A percentile compares a stretch with the other conserved stretches of the same genome.
Evolutionary conservation across 2,797 vertebrate species (phyloP).

Genomic region (Leucoraja ocellata): DNA sequence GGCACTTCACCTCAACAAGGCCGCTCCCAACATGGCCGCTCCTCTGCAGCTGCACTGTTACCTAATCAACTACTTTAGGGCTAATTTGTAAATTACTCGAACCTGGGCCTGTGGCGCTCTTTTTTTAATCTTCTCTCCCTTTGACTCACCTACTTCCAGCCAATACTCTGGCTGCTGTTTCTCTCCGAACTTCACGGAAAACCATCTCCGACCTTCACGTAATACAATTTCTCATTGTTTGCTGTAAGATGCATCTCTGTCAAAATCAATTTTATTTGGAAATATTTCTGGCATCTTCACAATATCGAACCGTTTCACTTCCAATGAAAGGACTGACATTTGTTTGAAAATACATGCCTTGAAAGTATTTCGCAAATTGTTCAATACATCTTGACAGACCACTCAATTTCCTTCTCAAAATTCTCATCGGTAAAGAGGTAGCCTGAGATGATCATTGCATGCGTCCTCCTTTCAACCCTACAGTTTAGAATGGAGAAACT

Average conservation of each 20-base stretch:
- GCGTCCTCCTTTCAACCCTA: background rate
- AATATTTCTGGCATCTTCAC: background rate
- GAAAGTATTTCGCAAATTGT: background rate
- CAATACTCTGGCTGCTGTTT: too few species aligned
- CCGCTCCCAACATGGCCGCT: too few species aligned
- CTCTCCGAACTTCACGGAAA: too few species aligned
- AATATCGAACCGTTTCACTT: slow-evolving; percentile 8
- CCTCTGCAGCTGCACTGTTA: too few species aligned
- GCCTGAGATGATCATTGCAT: background rate
- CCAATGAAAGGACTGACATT: background rate
- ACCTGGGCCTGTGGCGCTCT: too few species aligned
- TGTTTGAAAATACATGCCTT: slow-evolving; percentile 24
- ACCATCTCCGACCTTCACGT: too few species aligned
- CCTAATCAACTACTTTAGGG: too few species aligned
- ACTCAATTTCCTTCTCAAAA: background rate
- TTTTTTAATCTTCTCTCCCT: too few species aligned
- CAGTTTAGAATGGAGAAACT: background rate
- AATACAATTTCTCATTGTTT: background rate
- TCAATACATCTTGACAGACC: background rate
- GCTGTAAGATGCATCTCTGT: background rate
- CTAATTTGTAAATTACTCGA: too few species aligned
- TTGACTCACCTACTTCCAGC: too few species aligned
- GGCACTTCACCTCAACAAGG: too few species aligned
- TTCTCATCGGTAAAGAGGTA: background rate
- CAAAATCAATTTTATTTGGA: background rate